These are phyloP conservation scores for Perdita meconis DNA, from an alignment of 2,888 invertebrate species.

Conservation along the genomic window DNA sequence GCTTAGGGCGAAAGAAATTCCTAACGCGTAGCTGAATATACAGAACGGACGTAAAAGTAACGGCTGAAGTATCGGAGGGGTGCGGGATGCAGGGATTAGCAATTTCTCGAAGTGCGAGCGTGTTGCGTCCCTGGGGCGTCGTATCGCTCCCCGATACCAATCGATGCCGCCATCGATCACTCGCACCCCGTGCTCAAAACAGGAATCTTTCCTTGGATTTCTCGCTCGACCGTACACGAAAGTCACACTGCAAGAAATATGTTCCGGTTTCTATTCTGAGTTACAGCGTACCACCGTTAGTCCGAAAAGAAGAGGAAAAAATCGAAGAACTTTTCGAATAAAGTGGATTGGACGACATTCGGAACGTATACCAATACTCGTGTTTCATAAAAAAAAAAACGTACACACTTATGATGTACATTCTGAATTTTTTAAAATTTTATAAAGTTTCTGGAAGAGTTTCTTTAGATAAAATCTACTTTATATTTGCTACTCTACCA, in stretches of 20 bases:
- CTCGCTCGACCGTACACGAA: conserved; percentile 22
- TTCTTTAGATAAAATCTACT: too few relatives aligned
- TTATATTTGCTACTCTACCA: too few relatives aligned
- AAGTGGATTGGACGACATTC: too few relatives aligned
- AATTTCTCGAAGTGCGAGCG: conserved; percentile 72
- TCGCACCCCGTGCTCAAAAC: conserved; percentile 46
- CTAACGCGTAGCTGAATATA: conserved; percentile 55
- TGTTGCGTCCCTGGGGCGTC: conserved; percentile 69
- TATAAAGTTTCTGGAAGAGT: too few relatives aligned
- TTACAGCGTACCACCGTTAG: background rate
- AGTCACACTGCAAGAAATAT: conserved; percentile 2
- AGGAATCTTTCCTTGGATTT: conserved; percentile 59
- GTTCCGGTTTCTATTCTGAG: conserved; percentile 2
- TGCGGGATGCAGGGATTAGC: conserved; percentile 67
- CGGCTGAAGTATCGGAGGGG: conserved; percentile 41
- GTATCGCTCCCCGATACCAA: conserved; percentile 69
- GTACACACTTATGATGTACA: too few relatives aligned
- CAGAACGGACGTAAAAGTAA: conserved; percentile 55
- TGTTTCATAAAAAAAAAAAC: too few relatives aligned
- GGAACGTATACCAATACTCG: too few relatives aligned
- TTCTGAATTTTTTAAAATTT: too few relatives aligned
- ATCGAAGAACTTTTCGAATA: background rate
- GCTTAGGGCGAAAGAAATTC: conserved; percentile 62
- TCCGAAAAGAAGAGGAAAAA: background rate
- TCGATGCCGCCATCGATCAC: conserved; percentile 72